Base-by-base conservation (phyloP, 2,888 invertebrate species). In the Microctonus brassicae region DNA sequence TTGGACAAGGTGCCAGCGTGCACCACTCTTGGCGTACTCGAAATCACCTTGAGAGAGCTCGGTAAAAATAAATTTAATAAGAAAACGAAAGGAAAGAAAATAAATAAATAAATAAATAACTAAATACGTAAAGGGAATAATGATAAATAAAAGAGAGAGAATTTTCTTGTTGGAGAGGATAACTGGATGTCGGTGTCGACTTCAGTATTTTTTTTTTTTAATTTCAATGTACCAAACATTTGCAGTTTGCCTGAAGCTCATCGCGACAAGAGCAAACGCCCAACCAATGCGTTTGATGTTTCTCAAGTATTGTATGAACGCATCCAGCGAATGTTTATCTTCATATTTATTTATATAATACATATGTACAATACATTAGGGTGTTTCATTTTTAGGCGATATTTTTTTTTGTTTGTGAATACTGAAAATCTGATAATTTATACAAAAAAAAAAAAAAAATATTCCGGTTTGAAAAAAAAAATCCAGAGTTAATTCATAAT, bases 1-100 rank as follows among this genome's bases (percentile, higher is more conserved):
- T 75, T 70, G 73, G 74, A 80, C 80, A 80, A 79, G 81, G 76
- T 80, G 80, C 82, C 76, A 78, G 78, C 73, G 77, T 76, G 75
- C 81, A 76, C 77, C 80, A 78, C 77, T 80, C 74, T 75, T 73
- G 77, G 68, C 74, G 22, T 79, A 79, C 81, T 79, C 75, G 77
- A 77, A 76, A 76, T 67, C 76, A 72, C 77, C 66, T 66, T 20
- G n/a, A n/a, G 53, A 66, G 65, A 53, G 52, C 39, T 52, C n/a
- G 17, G 17, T n/a, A n/a, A n/a, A n/a, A n/a, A n/a, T n/a, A n/a
- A n/a, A n/a, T n/a, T n/a, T n/a, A n/a, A n/a, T n/a, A n/a, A n/a
- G n/a, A n/a, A n/a, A n/a, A n/a, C 47, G n/a, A n/a, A 17, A 47
- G 9, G 34, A 26, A 63, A 20, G 34, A 36, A n/a, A n/a, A 57